Base-by-base conservation (phyloP, 2,888 invertebrate species). In the Molanna angustata region DNA sequence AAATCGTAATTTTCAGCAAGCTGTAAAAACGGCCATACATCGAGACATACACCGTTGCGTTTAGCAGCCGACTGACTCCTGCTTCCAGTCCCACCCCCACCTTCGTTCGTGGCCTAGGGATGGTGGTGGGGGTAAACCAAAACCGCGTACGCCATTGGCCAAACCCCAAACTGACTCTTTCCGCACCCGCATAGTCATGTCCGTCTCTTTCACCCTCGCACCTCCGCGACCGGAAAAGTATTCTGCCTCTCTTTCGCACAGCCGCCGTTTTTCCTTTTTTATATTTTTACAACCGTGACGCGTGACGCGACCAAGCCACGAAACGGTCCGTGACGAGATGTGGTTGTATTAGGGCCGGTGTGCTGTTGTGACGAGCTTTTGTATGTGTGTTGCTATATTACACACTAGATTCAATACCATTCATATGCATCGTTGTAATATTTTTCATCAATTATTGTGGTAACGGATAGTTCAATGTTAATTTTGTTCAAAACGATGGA, bases 101-200 rank as follows among this genome's bases (percentile, higher is more conserved):
- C 31, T 20, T 44, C 47, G 18, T 17, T 33, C 20, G 27, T 39
- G 39, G 19, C 31, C 13, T 32, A 21, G 42, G 42, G 43, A 31
- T 33, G 45, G 51, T 44, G 49, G 57, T 35, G 52, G 57, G 54
- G 57, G 54, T 47, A 52, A 54, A 55, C 54, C 52, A 49, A 52
- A 56, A 56, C 59, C 56, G 56, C 59, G 56, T 52, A 49, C 59
- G 59, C 56, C 56, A 56, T 59, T 56, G 58, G 58, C 58, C 56
- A 58, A 58, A 58, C 58, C 58, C 56, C 58, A 58, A 58, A 58
- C 58, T 58, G 58, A 56, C 58, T 56, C 57, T 57, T 57, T 57
- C 58, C 57, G 54, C 57, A 57, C 57, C 57, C 57, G 54, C 57
- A 47, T 54, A 45, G 19, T 41, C 32, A 45, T 40, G 40, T 18